A percentile compares a stretch with the other conserved stretches of the same genome.
These are phyloP conservation scores for Artibeus jamaicensis DNA, from an alignment of 2,797 vertebrate genomes.

Conservation along the genomic window DNA sequence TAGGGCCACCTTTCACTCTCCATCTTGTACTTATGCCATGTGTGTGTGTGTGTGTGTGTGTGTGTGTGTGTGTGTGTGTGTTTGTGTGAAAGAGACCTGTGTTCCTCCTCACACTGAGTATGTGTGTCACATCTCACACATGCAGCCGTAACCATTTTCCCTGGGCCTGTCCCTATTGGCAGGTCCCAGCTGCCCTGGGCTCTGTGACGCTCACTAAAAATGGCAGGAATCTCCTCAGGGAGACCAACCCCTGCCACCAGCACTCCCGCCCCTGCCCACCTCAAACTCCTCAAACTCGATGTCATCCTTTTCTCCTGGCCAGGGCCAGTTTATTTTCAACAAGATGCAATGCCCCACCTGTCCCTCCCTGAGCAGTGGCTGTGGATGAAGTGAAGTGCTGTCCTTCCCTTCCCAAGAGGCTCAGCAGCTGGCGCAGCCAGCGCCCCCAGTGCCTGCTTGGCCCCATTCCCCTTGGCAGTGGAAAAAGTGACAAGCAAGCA, in stretches of 20 bases:
- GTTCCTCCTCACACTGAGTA: background rate
- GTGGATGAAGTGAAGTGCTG: background rate
- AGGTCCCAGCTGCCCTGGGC: background rate
- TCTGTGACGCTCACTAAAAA: background rate
- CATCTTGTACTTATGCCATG: background rate
- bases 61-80: too few species aligned
- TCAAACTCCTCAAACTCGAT: background rate
- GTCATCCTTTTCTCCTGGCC: background rate
- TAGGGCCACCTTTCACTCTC: background rate
- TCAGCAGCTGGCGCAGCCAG: background rate
- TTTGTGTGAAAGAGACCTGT: too few species aligned
- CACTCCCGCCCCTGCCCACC: background rate
- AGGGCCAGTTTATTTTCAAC: background rate
- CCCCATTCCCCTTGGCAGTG: background rate
- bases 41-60: background rate
- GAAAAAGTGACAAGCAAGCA: background rate
- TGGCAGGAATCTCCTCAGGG: background rate
- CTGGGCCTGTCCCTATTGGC: background rate
- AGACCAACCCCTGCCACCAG: background rate
- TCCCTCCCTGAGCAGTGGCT: background rate
- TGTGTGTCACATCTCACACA: background rate
- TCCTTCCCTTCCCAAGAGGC: background rate
- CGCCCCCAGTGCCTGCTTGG: fast-evolving
- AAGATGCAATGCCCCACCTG: background rate
- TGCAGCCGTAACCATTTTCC: background rate